Evolutionary conservation across 2,888 invertebrate species (phyloP), one percentile per base, ranked within the genome.

Genomic region (Dione juno): DNA sequence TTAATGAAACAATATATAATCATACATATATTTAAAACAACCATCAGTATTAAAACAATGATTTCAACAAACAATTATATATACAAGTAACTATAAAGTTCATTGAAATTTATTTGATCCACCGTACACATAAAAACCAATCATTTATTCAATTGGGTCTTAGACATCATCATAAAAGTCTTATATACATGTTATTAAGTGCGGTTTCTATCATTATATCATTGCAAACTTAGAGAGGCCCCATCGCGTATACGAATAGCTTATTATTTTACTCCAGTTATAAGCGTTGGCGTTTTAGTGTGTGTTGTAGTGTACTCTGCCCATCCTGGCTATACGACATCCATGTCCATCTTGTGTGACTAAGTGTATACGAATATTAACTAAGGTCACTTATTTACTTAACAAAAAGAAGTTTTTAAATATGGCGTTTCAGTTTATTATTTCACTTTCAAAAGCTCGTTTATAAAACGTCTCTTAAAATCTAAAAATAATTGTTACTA

Each of bases 161-260:
- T 52, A 54, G 53, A 64, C 58, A 45, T 65, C 16, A 61, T 72
- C 61, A 59, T 69, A 66, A 59, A 67, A 74, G 48, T 67, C 35
- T 58, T 69, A 67, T 54, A 67, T 50, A 67, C 58, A 68, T 63
- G 67, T 72, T 67, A 70, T 72, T 72, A 63, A 66, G 28, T 45
- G 66, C 59, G 72, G 64, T 63, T 71, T 73, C 73, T 70, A 82
- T 86, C 81, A 76, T 79, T 77, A 74, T 74, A 76, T 78, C 54
- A 74, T 74, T 73, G 74, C 75, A 77, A 77, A 77, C 79, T 81
- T 77, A 75, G 83, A 87, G 92, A 82, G 90, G 89, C 89, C 90
- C 87, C 82, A 82, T 72, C 85, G 82, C 89, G 86, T 88, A 88
- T 79, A 67, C 65, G 67, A 59, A 43, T 28, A 43, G 65, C 59